Evolutionary conservation across 2,888 invertebrate genomes (phyloP).

Genomic region (Agrochola macilenta): DNA sequence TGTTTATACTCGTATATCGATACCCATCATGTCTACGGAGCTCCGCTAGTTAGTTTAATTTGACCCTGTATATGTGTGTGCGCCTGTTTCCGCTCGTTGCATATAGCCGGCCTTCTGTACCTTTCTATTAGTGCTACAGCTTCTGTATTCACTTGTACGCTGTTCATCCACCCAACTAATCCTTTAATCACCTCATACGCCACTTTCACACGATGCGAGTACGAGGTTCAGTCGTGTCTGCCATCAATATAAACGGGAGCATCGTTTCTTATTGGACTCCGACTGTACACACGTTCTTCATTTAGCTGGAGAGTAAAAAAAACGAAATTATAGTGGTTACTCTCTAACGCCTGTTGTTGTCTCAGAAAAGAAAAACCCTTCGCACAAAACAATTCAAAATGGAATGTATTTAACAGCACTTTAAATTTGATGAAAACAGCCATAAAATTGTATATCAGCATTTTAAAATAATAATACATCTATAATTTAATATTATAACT

Average conservation of each 20-base stretch:
- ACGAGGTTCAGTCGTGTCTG: slow-evolving; percentile 25
- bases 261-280: slow-evolving; percentile 2
- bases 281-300: too few species aligned
- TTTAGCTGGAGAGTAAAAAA: too few species aligned
- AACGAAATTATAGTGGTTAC: background rate
- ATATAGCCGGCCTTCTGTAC: slow-evolving; percentile 3
- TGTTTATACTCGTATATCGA: too few species aligned
- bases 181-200: slow-evolving; percentile 56
- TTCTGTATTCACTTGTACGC: slow-evolving; percentile 40
- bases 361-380: background rate
- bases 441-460: too few species aligned
- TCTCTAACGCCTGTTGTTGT: background rate
- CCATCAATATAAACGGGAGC: slow-evolving; percentile 26
- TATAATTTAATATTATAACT: too few species aligned
- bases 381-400: background rate
- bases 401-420: too few species aligned
- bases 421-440: too few species aligned
- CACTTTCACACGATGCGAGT: slow-evolving; percentile 42
- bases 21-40: too few species aligned
- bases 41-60: too few species aligned
- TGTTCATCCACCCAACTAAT: slow-evolving; percentile 47
- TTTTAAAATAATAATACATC: too few species aligned
- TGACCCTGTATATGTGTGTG: background rate
- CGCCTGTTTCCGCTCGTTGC: background rate
- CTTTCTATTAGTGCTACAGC: background rate